Evolutionary conservation across 2,797 vertebrate species (phyloP), one percentile per base, ranked within the genome.

Genomic region (Centropyge bicolor): DNA sequence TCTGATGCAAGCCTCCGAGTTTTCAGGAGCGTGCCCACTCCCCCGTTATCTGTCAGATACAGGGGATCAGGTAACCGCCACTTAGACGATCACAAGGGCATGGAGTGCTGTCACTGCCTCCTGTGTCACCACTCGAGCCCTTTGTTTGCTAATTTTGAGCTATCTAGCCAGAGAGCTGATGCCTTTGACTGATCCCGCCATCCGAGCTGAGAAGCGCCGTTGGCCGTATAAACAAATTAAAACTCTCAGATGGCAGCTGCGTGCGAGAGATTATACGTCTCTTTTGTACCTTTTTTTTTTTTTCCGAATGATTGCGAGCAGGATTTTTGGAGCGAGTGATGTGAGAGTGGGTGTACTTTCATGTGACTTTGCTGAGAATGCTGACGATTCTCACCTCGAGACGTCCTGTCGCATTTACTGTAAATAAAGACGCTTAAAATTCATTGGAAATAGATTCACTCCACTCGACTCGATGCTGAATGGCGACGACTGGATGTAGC

Each of bases 221-320:
- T 16, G 85, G 86, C 84, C 60, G 41, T 59, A 36, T 81, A 91
- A 91, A 91, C 87, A 91, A 91, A 91, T 89, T 84, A 91, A 83
- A 86, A 81, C 55, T 77, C 43, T 0, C 67, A 83, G 82, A 86
- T 45, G 27, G 71, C 86, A 77, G 85, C 89, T 91, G 91, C 69
- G 7, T 74, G 61, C 12, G 14, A 81, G 80, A 90, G 88, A 93
- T 92, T 90, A 83, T 70, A 63, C 3, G 38, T 77, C 54, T 82
- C 68, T 82, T 85, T 90, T 88, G 78, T 91, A 73, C 86, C 62
- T 74, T 31, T 31, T 85, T 84, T 77, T 59, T 74, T 31, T 31
- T 85, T 84, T 77, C 46, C 27, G 57, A 84, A 64, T 72, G 67
- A 89, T 82, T 83, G 69, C 71, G 76, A 78, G 70, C 56, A 13